Percentiles rank a stretch among this genome's conserved stretches.
Evolutionary conservation across 2,113 vertebrate genomes (phyloP).

Genomic region (Pelvicachromis taeniatus): DNA sequence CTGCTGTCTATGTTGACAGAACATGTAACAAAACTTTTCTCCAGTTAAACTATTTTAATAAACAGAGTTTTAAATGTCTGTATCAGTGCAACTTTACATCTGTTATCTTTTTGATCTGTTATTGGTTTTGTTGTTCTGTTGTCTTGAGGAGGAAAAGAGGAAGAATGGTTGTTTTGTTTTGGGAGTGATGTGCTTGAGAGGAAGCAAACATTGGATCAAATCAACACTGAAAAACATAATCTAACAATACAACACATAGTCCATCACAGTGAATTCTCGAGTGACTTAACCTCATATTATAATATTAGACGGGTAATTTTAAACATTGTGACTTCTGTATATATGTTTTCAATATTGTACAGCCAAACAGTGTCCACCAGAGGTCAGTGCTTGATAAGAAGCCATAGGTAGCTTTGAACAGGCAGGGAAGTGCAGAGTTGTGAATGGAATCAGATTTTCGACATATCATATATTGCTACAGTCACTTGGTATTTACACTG

Average conservation of each 20-base stretch:
- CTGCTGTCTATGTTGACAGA: neutral
- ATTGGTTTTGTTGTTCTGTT: neutral
- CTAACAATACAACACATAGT: neutral
- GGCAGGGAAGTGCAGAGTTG: neutral
- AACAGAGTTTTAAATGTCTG: neutral
- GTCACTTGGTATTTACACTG: neutral
- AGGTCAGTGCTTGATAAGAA: slow-evolving; percentile 14
- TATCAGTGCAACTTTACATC: neutral
- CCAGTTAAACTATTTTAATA: neutral
- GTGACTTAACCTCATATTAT: neutral
- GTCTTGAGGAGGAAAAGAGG: neutral
- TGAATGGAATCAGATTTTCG: neutral
- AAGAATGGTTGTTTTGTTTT: neutral
- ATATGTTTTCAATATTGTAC: neutral
- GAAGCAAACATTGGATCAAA: neutral
- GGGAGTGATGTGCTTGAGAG: neutral
- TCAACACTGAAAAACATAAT: neutral
- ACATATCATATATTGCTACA: no score
- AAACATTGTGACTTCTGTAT: neutral
- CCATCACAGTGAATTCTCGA: neutral
- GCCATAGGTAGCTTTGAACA: neutral
- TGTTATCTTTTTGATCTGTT: neutral
- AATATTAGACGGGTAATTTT: neutral
- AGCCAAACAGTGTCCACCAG: slow-evolving; percentile 17
- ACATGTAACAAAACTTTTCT: neutral